phyloP scores from a whole-genome alignment of 1,140 invertebrate species.

The Calosoma granatense region DNA sequence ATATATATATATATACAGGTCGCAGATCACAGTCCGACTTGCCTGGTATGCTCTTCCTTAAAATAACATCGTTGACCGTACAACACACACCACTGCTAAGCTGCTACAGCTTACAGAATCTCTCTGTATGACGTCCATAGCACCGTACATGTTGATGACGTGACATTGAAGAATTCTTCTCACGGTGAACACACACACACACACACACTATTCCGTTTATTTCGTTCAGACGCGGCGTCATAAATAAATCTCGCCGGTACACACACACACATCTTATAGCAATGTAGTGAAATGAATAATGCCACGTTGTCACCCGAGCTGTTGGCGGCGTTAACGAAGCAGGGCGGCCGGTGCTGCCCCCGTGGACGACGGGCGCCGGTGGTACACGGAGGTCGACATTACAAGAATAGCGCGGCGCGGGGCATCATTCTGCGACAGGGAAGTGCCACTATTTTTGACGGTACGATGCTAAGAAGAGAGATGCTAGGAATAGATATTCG shows the following conservation, averaged over 20 bases:
- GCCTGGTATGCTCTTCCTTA: background rate
- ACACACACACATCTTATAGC: no score
- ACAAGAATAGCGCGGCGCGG: slow-evolving; percentile 41
- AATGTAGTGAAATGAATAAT: slow-evolving; percentile 11
- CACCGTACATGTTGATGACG: no score
- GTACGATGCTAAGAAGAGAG: slow-evolving; percentile 12
- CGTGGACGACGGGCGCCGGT: background rate
- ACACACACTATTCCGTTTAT: background rate
- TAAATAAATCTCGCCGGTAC: no score
- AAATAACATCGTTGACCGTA: background rate
- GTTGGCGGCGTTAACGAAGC: slow-evolving; percentile 7
- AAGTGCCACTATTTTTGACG: slow-evolving; percentile 43
- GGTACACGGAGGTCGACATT: slow-evolving; percentile 25
- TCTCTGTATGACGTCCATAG: no score
- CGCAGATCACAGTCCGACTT: no score
- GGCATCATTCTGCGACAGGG: slow-evolving; percentile 35
- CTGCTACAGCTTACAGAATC: background rate
- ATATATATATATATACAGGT: no score
- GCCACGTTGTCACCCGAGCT: slow-evolving; percentile 12
- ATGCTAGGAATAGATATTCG: slow-evolving; percentile 11
- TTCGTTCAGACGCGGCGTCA: no score
- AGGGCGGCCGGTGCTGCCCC: background rate
- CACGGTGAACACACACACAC: background rate
- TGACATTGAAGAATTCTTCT: background rate
- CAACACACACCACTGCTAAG: background rate